A percentile compares a stretch with the other conserved stretches of the same genome.
These are phyloP conservation scores for Andricus grossulariae DNA, from an alignment of 1,140 invertebrate species.

Conservation along the genomic window DNA sequence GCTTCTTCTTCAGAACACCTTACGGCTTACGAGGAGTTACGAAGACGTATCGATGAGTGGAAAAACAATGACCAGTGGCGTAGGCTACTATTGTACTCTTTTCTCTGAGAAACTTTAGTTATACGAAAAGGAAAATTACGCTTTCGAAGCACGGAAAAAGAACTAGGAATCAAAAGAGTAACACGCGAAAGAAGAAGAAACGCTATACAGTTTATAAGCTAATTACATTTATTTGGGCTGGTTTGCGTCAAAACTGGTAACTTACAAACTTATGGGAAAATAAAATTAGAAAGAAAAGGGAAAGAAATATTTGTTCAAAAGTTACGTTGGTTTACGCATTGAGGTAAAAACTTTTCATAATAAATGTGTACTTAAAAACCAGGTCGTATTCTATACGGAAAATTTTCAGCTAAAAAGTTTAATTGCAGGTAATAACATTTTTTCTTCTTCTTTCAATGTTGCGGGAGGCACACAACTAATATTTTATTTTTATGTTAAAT, in stretches of 20 bases:
- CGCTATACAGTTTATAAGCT: background rate
- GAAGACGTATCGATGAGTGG: slow-evolving; percentile 30
- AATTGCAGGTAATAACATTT: too few relatives aligned
- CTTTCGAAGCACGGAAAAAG: too few relatives aligned
- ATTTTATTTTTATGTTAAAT: too few relatives aligned
- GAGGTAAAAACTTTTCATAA: background rate
- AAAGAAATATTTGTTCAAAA: background rate
- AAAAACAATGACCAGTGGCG: slow-evolving; percentile 26
- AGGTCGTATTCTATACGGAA: too few relatives aligned
- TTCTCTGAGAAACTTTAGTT: background rate
- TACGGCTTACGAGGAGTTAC: slow-evolving; percentile 17
- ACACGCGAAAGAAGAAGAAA: background rate
- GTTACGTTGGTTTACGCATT: background rate
- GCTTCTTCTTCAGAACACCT: slow-evolving; percentile 14
- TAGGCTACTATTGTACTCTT: background rate
- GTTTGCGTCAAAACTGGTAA: background rate
- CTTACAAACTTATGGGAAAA: background rate
- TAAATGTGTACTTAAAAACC: too few relatives aligned
- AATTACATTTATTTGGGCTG: background rate
- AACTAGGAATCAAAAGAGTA: background rate
- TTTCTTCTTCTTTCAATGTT: too few relatives aligned
- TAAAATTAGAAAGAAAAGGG: background rate
- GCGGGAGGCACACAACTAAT: too few relatives aligned
- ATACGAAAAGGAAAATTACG: too few relatives aligned
- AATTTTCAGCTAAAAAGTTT: too few relatives aligned